These are phyloP conservation scores for Stichopus chloronotus DNA, from an alignment of 35 echinoderm and acorn worm species.

Conservation along the genomic window DNA sequence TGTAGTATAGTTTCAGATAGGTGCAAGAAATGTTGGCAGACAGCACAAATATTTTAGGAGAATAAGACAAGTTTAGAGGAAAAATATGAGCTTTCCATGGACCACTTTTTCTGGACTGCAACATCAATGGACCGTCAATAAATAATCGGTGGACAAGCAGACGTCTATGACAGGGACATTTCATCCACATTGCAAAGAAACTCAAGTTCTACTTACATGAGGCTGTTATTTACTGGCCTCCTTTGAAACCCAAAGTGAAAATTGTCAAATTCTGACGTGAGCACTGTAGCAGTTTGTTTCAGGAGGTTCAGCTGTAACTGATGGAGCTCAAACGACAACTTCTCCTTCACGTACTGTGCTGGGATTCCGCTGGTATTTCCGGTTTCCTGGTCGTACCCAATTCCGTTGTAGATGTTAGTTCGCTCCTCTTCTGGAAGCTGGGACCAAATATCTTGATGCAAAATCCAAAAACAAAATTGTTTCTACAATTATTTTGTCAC, in stretches of 20 bases:
- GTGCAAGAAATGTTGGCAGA: no score
- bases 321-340: slow-evolving; percentile 76
- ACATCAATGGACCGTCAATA: no score
- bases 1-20: no score
- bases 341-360: slow-evolving; percentile 80
- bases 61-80: no score
- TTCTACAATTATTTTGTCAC: no score
- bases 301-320: slow-evolving; percentile 48
- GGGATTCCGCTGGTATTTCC: slow-evolving; percentile 50
- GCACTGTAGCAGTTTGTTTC: slow-evolving; percentile 39
- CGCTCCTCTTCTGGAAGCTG: slow-evolving; percentile 82
- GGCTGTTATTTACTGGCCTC: slow-evolving; percentile 71
- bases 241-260: slow-evolving; percentile 78
- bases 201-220: slow-evolving; percentile 73
- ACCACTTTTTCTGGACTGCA: no score
- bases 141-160: no score
- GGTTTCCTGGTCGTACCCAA: slow-evolving; percentile 64
- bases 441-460: slow-evolving; percentile 75
- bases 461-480: not conserved
- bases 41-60: no score
- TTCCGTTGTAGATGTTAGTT: slow-evolving; percentile 71
- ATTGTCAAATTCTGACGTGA: slow-evolving; percentile 67
- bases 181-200: no score
- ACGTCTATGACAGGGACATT: no score
- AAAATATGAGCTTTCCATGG: no score